Conservation (phyloP, 2,797 vertebrate species). For the Clarias laeviceps region DNA sequence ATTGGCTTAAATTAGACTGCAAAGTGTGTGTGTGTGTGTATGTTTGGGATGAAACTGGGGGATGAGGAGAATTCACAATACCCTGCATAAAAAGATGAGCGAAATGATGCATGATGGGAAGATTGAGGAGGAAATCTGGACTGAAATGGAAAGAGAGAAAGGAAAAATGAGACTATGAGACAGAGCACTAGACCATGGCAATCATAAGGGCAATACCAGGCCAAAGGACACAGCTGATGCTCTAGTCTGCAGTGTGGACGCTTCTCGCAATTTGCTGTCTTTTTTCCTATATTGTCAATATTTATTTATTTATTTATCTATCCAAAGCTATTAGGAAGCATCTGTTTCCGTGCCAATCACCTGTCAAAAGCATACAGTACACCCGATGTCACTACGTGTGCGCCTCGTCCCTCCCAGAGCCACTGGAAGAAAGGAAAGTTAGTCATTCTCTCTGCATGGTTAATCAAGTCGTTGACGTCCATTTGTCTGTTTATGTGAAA, state of each 20-base stretch:
- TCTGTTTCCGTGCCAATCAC: slow-evolving; percentile 49
- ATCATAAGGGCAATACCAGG: slow-evolving; percentile 30
- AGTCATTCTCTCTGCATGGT: slow-evolving; percentile 49
- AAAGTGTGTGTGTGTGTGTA: neutral
- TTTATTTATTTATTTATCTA: slow-evolving; percentile 6
- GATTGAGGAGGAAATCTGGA: slow-evolving; percentile 18
- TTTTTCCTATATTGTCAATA: slow-evolving; percentile 32
- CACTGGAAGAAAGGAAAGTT: slow-evolving; percentile 44
- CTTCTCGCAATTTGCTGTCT: slow-evolving; percentile 10
- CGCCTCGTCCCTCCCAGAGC: slow-evolving; percentile 26
- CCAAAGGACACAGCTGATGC: neutral
- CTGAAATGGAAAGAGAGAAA: slow-evolving; percentile 29
- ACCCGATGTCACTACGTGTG: slow-evolving; percentile 11
- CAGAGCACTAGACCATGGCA: slow-evolving; percentile 12
- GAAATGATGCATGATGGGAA: slow-evolving; percentile 46
- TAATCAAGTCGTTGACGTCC: slow-evolving; percentile 57
- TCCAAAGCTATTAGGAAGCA: slow-evolving; percentile 43
- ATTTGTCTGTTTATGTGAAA: slow-evolving; percentile 63
- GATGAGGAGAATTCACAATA: slow-evolving; percentile 9
- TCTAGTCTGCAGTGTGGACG: neutral
- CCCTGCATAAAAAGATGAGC: slow-evolving; percentile 13
- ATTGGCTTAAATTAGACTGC: slow-evolving; percentile 57
- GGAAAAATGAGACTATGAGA: slow-evolving; percentile 17
- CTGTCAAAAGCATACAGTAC: neutral
- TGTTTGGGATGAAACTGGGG: neutral